phyloP scores from a whole-genome alignment of 2,797 vertebrate species.

The Semaprochilodus insignis region DNA sequence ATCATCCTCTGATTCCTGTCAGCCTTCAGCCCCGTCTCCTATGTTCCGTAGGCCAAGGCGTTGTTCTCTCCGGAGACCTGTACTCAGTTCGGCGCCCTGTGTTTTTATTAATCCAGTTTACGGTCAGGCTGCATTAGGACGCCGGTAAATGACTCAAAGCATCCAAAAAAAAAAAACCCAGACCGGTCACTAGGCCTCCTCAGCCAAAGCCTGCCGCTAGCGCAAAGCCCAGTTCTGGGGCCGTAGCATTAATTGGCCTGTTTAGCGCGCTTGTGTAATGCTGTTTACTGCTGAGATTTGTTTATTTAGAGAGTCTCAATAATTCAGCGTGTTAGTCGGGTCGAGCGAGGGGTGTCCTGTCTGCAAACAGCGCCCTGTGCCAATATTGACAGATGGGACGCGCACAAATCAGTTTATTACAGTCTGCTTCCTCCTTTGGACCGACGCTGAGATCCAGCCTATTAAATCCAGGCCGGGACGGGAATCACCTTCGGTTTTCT shows the following conservation, averaged over 20 bases:
- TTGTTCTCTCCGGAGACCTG: no score
- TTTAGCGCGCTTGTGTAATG: slow-evolving; percentile 5
- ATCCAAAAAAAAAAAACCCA: slow-evolving; percentile 2
- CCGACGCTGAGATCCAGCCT: slow-evolving; percentile 24
- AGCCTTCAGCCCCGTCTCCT: background rate
- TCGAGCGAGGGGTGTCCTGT: slow-evolving; percentile 46
- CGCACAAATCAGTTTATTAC: slow-evolving; percentile 60
- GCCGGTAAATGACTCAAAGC: background rate
- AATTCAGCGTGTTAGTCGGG: slow-evolving; percentile 46
- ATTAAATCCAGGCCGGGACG: slow-evolving; percentile 31
- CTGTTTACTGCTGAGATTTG: slow-evolving; percentile 45
- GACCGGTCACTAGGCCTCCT: background rate
- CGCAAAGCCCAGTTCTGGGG: background rate
- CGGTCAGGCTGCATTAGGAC: no score
- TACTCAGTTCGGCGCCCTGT: background rate
- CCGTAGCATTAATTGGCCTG: slow-evolving; percentile 29
- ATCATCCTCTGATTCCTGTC: no score
- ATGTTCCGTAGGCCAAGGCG: no score
- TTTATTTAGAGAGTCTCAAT: slow-evolving; percentile 47
- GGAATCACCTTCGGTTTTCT: slow-evolving; percentile 20
- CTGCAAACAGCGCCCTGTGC: slow-evolving; percentile 53
- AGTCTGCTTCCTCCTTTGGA: slow-evolving; percentile 60
- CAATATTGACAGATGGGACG: slow-evolving; percentile 60
- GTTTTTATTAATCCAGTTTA: background rate
- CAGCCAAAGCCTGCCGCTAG: background rate